Conservation (phyloP, 1,140 invertebrate species). For the Drosophila miranda region DNA sequence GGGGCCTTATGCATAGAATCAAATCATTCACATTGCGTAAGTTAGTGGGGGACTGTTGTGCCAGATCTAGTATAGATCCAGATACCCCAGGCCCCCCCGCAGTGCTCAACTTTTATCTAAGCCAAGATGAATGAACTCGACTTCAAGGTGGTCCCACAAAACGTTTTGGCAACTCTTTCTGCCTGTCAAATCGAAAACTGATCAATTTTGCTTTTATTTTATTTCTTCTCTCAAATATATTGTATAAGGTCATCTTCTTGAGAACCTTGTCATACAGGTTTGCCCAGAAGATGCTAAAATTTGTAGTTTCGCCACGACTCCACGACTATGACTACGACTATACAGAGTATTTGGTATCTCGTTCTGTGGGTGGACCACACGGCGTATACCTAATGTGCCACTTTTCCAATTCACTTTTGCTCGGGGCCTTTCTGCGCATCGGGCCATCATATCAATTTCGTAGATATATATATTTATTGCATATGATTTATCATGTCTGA, state of each 20-base stretch:
- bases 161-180: constrained; percentile 39
- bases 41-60: constrained; percentile 10
- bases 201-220: constrained; percentile 41
- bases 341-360: no score
- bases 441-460: constrained; percentile 38
- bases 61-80: neutral
- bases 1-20: constrained; percentile 18
- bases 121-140: constrained; percentile 53
- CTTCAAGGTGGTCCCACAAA: constrained; percentile 46
- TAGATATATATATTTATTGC: constrained; percentile 34
- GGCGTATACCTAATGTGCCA: constrained; percentile 42
- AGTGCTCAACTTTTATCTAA: constrained; percentile 38
- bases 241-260: constrained; percentile 51
- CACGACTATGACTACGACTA: neutral
- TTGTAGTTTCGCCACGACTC: constrained; percentile 28
- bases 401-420: constrained; percentile 34
- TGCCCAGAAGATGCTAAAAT: constrained; percentile 35
- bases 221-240: constrained; percentile 34
- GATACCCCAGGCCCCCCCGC: no score
- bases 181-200: constrained; percentile 42
- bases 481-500: constrained; percentile 78
- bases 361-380: constrained; percentile 9
- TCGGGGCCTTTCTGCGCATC: constrained; percentile 36
- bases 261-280: constrained; percentile 51
- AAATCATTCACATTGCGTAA: constrained; percentile 35